Evolutionary conservation across 2,888 invertebrate species (phyloP).

Genomic region (Dryococelus australis): DNA sequence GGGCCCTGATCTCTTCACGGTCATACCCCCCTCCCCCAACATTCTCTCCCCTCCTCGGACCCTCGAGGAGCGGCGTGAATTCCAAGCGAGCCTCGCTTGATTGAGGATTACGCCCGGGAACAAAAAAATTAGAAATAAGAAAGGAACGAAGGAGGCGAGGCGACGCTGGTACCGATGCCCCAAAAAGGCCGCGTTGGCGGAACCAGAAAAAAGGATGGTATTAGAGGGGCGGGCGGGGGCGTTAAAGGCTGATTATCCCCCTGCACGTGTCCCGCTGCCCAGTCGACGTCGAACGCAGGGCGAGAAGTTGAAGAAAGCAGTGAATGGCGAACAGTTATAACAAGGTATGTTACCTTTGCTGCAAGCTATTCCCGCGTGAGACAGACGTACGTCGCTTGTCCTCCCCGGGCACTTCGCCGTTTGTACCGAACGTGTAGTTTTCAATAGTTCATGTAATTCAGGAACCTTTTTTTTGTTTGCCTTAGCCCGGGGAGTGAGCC

Average conservation of each 20-base stretch:
- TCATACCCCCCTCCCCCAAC: not conserved
- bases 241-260: not conserved
- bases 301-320: too few relatives aligned
- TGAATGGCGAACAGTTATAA: too few relatives aligned
- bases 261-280: not conserved
- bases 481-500: too few relatives aligned
- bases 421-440: too few relatives aligned
- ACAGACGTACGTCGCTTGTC: too few relatives aligned
- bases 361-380: too few relatives aligned
- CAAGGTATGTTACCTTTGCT: too few relatives aligned
- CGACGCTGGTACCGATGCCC: not conserved
- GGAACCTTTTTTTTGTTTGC: too few relatives aligned
- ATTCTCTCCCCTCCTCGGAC: not conserved
- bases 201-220: not conserved
- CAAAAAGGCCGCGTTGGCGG: not conserved
- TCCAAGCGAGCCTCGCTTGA: constrained; percentile 1
- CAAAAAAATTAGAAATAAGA: not conserved
- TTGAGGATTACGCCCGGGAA: not conserved
- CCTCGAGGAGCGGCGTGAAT: not conserved
- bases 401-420: too few relatives aligned
- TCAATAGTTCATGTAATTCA: too few relatives aligned
- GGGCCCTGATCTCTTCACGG: too few relatives aligned
- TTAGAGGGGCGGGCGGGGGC: not conserved
- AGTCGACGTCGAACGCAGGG: too few relatives aligned
- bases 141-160: not conserved